phyloP scores from a whole-genome alignment of 2,888 invertebrate species.

The Epinotia brunnichana region DNA sequence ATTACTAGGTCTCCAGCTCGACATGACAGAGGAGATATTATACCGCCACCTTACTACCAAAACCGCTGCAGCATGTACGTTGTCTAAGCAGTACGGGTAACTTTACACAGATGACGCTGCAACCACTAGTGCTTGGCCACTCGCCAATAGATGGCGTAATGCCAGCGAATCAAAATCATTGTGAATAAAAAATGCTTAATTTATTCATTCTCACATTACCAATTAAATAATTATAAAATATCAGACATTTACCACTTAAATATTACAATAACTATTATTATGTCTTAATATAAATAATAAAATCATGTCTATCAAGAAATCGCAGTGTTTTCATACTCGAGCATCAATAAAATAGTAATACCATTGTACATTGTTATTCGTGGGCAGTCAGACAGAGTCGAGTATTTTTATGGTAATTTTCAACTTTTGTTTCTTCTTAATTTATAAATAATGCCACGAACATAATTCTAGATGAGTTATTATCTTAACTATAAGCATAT shows the following conservation, averaged over 20 bases:
- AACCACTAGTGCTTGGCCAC: constrained; percentile 40
- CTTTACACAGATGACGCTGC: constrained; percentile 7
- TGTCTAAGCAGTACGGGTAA: neutral
- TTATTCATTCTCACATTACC: constrained; percentile 16
- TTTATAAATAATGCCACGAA: neutral
- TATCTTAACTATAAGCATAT: neutral
- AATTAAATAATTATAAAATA: constrained; percentile 24
- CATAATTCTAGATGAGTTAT: neutral
- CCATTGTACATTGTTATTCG: too few relatives aligned
- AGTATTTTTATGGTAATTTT: neutral
- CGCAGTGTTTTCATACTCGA: too few relatives aligned
- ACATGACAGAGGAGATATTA: constrained; percentile 14
- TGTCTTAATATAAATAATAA: constrained; percentile 10
- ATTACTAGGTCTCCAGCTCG: constrained; percentile 38
- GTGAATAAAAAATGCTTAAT: constrained; percentile 10
- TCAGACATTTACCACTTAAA: constrained; percentile 28
- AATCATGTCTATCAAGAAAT: neutral
- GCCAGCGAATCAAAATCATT: constrained; percentile 3
- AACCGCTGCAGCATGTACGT: constrained; percentile 21
- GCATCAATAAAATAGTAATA: too few relatives aligned
- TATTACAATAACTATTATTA: neutral
- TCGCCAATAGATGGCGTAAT: constrained; percentile 52
- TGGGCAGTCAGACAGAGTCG: too few relatives aligned
- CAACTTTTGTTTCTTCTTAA: constrained; percentile 12
- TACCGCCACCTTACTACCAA: constrained; percentile 5